Percentiles rank a stretch among this genome's conserved stretches.
Evolutionary conservation across 2,113 vertebrate species (phyloP).

Genomic region (Microtus montanus): DNA sequence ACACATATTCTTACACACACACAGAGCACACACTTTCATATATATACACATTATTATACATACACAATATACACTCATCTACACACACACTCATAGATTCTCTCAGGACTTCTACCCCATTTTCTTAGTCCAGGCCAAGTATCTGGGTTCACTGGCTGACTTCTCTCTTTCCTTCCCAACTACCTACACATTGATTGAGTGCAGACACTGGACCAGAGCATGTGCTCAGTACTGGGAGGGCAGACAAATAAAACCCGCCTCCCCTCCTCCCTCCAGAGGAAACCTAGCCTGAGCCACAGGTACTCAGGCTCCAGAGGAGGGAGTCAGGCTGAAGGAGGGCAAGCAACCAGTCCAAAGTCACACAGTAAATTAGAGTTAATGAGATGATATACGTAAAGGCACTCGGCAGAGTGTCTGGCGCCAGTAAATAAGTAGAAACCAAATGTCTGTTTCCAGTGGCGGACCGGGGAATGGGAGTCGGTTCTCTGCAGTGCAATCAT

Average conservation of each 20-base stretch:
- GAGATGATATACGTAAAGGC: background rate
- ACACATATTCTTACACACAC: background rate
- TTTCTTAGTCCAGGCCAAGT: background rate
- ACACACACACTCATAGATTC: background rate
- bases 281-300: background rate
- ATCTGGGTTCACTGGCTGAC: background rate
- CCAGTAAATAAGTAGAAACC: constrained; percentile 3
- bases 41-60: background rate
- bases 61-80: background rate
- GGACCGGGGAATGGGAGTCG: background rate
- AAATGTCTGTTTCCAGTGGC: background rate
- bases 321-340: background rate
- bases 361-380: background rate
- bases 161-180: background rate
- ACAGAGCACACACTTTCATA: background rate
- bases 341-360: background rate
- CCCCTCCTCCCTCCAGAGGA: background rate
- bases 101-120: background rate
- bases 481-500: background rate
- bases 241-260: background rate
- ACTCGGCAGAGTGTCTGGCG: background rate
- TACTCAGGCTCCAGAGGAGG: background rate
- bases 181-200: background rate
- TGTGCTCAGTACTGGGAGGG: background rate
- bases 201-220: too few relatives aligned